These are phyloP conservation scores for Verasper variegatus DNA, from an alignment of 2,113 vertebrate species.

Conservation along the genomic window DNA sequence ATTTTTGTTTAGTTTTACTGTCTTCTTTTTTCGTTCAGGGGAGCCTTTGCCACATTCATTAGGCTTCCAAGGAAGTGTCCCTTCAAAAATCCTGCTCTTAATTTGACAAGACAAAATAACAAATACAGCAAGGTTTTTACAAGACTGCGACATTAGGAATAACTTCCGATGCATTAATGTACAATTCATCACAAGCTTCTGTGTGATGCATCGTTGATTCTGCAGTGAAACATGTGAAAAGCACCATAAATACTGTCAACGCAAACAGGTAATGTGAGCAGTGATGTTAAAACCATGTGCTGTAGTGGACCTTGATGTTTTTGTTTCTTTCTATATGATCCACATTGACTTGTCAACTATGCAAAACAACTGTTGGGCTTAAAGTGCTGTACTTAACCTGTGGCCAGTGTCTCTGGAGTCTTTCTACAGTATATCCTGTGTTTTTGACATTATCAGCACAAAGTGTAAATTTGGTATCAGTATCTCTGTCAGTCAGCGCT, in stretches of 20 bases:
- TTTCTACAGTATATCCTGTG: not conserved
- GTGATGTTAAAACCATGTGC: constrained; percentile 1
- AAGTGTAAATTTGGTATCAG: not conserved
- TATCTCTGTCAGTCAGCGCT: constrained; percentile 2
- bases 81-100: not conserved
- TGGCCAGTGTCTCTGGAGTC: constrained; percentile 13
- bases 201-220: constrained; percentile 22
- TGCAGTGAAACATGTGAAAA: not conserved
- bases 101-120: constrained; percentile 4
- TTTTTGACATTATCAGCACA: not conserved
- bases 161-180: constrained; percentile 29
- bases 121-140: constrained; percentile 17
- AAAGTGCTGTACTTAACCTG: constrained; percentile 18
- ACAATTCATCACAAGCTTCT: constrained; percentile 1
- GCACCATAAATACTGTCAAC: not conserved
- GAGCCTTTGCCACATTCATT: constrained; percentile 19
- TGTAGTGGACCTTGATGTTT: constrained; percentile 15
- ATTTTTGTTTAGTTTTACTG: not conserved
- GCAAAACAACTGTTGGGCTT: constrained; percentile 49
- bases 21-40: not conserved
- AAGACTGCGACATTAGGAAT: constrained; percentile 16
- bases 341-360: constrained; percentile 45
- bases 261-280: constrained; percentile 3
- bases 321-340: not conserved
- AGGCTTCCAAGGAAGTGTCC: constrained; percentile 2